phyloP scores from a whole-genome alignment of 2,113 vertebrate genomes.

The Heptranchias perlo region DNA sequence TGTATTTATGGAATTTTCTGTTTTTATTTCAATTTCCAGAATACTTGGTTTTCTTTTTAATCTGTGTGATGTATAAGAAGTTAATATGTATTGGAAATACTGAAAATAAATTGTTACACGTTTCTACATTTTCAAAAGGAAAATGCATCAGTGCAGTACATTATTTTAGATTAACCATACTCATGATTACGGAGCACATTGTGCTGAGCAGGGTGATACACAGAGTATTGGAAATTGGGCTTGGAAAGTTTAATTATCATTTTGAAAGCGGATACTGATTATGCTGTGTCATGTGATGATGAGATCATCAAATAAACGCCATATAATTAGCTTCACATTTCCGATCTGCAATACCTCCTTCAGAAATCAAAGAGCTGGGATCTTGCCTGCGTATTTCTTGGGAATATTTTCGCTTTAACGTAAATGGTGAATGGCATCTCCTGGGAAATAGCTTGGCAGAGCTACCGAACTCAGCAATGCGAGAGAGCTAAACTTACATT shows the following conservation, averaged over 20 bases:
- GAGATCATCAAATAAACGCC: not conserved
- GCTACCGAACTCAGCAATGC: not conserved
- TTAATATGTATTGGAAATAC: not conserved
- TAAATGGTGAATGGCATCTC: conserved; percentile 23
- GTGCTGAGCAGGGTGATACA: not conserved
- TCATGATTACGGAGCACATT: not conserved
- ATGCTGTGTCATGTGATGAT: not conserved
- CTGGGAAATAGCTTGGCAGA: conserved; percentile 16
- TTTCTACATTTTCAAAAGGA: not conserved
- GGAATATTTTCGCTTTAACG: not conserved
- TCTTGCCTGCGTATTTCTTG: not conserved
- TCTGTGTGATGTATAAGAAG: not conserved
- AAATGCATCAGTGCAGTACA: not conserved
- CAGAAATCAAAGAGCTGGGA: not conserved
- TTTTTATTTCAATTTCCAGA: not conserved
- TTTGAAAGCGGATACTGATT: not conserved
- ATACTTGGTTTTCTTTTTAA: not conserved
- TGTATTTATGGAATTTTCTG: not conserved
- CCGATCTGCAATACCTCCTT: not conserved
- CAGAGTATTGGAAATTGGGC: not conserved
- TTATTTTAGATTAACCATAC: not conserved
- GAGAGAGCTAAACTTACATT: not conserved
- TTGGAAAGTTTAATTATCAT: not conserved
- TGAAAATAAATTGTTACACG: not conserved
- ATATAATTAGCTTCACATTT: conserved; percentile 8